Conservation (phyloP, 2,888 invertebrate genomes). For the Hymenopus coronatus region DNA sequence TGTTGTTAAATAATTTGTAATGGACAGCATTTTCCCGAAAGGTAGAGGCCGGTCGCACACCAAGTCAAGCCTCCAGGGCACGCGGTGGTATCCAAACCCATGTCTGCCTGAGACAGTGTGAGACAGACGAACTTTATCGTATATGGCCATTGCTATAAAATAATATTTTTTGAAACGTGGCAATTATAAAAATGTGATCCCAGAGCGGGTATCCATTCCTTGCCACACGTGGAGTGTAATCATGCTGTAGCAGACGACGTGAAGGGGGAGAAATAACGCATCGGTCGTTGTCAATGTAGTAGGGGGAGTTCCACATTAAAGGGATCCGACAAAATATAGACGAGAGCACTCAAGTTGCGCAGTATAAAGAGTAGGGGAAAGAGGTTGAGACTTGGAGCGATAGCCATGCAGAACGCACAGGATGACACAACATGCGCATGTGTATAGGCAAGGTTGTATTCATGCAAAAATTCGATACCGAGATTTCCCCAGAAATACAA, state of each 20-base stretch:
- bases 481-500: too few relatives aligned
- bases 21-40: neutral
- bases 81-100: neutral
- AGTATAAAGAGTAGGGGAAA: too few relatives aligned
- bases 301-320: neutral
- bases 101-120: neutral
- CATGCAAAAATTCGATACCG: too few relatives aligned
- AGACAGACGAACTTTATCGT: neutral
- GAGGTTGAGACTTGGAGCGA: too few relatives aligned
- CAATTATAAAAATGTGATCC: slow-evolving; percentile 17
- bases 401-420: too few relatives aligned
- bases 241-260: neutral
- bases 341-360: too few relatives aligned
- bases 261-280: too few relatives aligned
- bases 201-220: neutral
- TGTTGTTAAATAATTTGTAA: neutral
- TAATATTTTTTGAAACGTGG: slow-evolving; percentile 16
- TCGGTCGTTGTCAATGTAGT: neutral
- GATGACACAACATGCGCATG: too few relatives aligned
- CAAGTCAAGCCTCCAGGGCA: neutral
- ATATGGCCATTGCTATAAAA: neutral
- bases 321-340: too few relatives aligned
- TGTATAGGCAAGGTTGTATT: too few relatives aligned
- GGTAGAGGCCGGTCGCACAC: neutral
- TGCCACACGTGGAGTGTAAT: neutral